A percentile compares a stretch with the other conserved stretches of the same genome.
Evolutionary conservation across 1,140 invertebrate species (phyloP).

Genomic region (Sipha flava): DNA sequence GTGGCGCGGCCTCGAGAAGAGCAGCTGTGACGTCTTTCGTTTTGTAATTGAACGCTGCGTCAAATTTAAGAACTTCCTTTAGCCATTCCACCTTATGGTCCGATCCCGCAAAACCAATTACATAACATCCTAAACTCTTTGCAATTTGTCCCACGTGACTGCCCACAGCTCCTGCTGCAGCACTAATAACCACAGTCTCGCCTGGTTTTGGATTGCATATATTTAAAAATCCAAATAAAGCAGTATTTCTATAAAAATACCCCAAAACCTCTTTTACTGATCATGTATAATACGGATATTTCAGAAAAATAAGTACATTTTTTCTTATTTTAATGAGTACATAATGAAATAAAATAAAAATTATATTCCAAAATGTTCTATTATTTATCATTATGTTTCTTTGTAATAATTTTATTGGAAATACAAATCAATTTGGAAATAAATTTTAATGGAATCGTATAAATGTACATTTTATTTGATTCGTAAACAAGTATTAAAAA

Average conservation of each 20-base stretch:
- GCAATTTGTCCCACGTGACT: constrained; percentile 64
- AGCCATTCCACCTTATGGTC: constrained; percentile 63
- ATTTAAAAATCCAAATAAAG: constrained; percentile 63
- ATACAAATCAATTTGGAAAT: too few species aligned
- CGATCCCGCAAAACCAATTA: constrained; percentile 61
- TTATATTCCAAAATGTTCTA: not conserved
- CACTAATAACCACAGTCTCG: constrained; percentile 58
- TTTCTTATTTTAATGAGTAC: too few species aligned
- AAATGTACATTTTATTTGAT: too few species aligned
- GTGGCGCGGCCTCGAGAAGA: constrained; percentile 48
- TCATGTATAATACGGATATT: too few species aligned
- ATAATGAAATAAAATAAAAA: too few species aligned
- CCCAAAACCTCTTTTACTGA: not conserved
- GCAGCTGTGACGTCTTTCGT: constrained; percentile 47
- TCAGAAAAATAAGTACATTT: too few species aligned
- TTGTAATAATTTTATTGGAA: too few species aligned
- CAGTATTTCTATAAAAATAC: constrained; percentile 52
- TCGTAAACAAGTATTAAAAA: too few species aligned
- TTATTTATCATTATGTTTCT: not conserved
- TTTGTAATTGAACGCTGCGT: constrained; percentile 64
- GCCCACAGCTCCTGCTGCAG: constrained; percentile 59
- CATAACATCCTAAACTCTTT: constrained; percentile 59
- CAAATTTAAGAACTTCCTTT: constrained; percentile 55
- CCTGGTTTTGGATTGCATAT: constrained; percentile 58
- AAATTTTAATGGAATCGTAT: too few species aligned